These are phyloP conservation scores for Ptilorrhoa leucosticta DNA, from an alignment of 2,113 vertebrate species.

Conservation along the genomic window DNA sequence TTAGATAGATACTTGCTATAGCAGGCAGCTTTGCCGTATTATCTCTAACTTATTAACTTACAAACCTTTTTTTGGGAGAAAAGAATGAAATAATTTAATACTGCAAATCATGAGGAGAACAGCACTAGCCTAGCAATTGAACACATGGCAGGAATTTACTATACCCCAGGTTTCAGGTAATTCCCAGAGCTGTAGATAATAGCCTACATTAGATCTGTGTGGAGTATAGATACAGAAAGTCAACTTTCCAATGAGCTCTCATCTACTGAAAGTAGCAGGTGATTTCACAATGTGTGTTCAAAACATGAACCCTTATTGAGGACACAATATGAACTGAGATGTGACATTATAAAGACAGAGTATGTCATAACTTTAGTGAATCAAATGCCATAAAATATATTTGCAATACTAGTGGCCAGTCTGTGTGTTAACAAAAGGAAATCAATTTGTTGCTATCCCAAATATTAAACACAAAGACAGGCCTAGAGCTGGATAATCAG, in stretches of 20 bases:
- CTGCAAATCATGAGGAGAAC: not conserved
- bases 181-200: not conserved
- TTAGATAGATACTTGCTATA: not conserved
- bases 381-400: not conserved
- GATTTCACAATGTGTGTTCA: not conserved
- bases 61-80: not conserved
- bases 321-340: not conserved
- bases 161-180: not conserved
- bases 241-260: not conserved
- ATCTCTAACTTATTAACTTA: not conserved
- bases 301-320: not conserved
- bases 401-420: not conserved
- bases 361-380: not conserved
- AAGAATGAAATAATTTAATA: not conserved
- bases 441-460: not conserved
- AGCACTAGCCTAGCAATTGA: not conserved
- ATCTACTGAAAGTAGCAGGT: not conserved
- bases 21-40: not conserved
- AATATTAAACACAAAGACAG: not conserved
- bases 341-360: not conserved
- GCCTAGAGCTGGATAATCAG: not conserved
- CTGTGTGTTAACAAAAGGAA: not conserved
- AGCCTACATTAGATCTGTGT: not conserved
- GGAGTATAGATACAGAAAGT: not conserved
- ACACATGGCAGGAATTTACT: not conserved